A percentile compares a stretch with the other conserved stretches of the same genome.
These are phyloP conservation scores for Lontra canadensis DNA, from an alignment of 2,113 vertebrate genomes.

Conservation along the genomic window DNA sequence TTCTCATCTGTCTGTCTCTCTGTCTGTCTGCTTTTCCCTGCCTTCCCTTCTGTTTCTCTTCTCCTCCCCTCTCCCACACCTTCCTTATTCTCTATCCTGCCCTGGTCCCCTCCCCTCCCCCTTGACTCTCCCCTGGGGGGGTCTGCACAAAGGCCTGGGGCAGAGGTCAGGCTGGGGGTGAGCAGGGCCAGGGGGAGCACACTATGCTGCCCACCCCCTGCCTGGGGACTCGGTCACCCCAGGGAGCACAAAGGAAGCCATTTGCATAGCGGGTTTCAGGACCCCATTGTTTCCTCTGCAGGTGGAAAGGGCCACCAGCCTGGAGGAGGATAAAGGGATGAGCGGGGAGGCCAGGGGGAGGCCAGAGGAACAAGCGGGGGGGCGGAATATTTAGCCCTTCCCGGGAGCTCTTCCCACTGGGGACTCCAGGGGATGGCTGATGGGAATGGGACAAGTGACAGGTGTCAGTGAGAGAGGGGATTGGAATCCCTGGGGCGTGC, in stretches of 20 bases:
- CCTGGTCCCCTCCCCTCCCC: neutral
- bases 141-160: slow-evolving; percentile 39
- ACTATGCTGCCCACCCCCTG: neutral
- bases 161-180: slow-evolving; percentile 64
- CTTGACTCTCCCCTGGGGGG: neutral
- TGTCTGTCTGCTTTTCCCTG: neutral
- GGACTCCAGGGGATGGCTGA: neutral
- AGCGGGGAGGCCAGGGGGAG: neutral
- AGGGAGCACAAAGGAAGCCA: slow-evolving; percentile 58
- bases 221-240: neutral
- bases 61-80: neutral
- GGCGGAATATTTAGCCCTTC: slow-evolving; percentile 38
- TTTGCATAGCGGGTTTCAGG: slow-evolving; percentile 30
- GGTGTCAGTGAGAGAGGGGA: slow-evolving; percentile 48
- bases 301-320: slow-evolving; percentile 45
- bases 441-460: slow-evolving; percentile 53
- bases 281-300: slow-evolving; percentile 64
- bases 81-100: neutral
- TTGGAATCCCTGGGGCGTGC: neutral
- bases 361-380: slow-evolving; percentile 28
- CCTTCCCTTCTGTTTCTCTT: neutral
- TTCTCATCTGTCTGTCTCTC: neutral
- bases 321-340: slow-evolving; percentile 47
- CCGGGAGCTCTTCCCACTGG: slow-evolving; percentile 10
- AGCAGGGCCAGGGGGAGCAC: neutral